A percentile compares a stretch with the other conserved stretches of the same genome.
Conservation (phyloP, 2,797 vertebrate genomes). For the Semotilus atromaculatus region DNA sequence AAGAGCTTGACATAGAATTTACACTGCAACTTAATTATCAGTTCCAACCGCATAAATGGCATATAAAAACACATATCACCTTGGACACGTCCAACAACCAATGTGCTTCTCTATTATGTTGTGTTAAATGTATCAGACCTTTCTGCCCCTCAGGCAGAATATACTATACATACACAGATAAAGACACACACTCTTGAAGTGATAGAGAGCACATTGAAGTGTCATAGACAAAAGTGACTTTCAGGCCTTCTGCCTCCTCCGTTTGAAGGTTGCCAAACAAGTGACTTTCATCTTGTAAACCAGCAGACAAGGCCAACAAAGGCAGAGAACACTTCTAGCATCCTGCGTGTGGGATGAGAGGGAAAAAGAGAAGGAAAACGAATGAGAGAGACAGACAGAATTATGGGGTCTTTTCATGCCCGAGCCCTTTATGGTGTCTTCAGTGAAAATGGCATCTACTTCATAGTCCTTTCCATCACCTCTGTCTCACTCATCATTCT, state of each 20-base stretch:
- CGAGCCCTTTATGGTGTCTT: conserved; percentile 59
- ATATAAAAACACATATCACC: not conserved
- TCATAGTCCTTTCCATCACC: conserved; percentile 55
- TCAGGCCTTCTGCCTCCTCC: conserved; percentile 70
- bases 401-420: conserved; percentile 64
- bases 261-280: conserved; percentile 81
- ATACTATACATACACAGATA: conserved; percentile 3
- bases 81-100: too few relatives aligned
- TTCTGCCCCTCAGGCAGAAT: not conserved
- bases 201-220: conserved; percentile 62
- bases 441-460: conserved; percentile 65
- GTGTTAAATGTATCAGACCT: not conserved
- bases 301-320: conserved; percentile 70
- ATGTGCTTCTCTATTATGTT: not conserved
- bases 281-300: conserved; percentile 78
- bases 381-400: conserved; percentile 69
- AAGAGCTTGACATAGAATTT: not conserved
- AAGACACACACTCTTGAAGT: not conserved
- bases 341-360: conserved; percentile 49
- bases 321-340: conserved; percentile 46
- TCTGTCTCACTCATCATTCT: conserved; percentile 41
- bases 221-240: conserved; percentile 70
- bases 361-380: conserved; percentile 59
- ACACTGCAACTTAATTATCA: not conserved
- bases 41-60: not conserved